These are phyloP conservation scores for Microdon myrmicae DNA, from an alignment of 2,888 invertebrate genomes.

Conservation along the genomic window DNA sequence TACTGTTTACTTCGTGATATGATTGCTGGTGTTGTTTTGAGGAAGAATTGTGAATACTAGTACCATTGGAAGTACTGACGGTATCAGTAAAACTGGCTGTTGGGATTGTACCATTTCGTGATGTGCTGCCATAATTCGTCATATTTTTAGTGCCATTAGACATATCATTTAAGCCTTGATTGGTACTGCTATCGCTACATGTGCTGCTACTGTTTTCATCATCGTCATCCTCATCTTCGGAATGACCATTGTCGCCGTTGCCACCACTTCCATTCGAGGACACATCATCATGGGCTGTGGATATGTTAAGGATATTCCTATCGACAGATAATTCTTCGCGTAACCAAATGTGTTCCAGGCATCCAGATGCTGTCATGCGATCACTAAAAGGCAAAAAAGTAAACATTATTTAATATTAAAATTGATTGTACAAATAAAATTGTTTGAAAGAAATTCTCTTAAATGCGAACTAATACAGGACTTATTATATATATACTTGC, in stretches of 20 bases:
- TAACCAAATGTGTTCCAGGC: constrained; percentile 92
- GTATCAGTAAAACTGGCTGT: constrained; percentile 44
- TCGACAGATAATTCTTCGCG: constrained; percentile 72
- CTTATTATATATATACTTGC: no score
- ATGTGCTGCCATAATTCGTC: constrained; percentile 40
- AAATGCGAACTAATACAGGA: not conserved
- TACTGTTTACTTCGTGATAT: constrained; percentile 44
- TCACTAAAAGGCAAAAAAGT: constrained; percentile 72
- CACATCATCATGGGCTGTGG: constrained; percentile 58
- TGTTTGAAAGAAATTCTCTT: not conserved
- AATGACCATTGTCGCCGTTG: constrained; percentile 46
- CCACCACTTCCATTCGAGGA: constrained; percentile 47
- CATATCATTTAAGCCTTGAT: constrained; percentile 35
- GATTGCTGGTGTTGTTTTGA: constrained; percentile 29
- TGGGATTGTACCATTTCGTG: constrained; percentile 55
- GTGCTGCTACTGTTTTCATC: constrained; percentile 48
- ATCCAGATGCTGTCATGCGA: constrained; percentile 87
- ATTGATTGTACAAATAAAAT: no score
- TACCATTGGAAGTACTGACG: constrained; percentile 31
- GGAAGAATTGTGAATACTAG: constrained; percentile 17
- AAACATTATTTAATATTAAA: not conserved
- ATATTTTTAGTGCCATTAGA: constrained; percentile 43
- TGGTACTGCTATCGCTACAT: constrained; percentile 53
- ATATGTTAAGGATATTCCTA: constrained; percentile 65
- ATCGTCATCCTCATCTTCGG: constrained; percentile 57